phyloP scores from a whole-genome alignment of 2,888 invertebrate genomes.

The Tetragonisca angustula region DNA sequence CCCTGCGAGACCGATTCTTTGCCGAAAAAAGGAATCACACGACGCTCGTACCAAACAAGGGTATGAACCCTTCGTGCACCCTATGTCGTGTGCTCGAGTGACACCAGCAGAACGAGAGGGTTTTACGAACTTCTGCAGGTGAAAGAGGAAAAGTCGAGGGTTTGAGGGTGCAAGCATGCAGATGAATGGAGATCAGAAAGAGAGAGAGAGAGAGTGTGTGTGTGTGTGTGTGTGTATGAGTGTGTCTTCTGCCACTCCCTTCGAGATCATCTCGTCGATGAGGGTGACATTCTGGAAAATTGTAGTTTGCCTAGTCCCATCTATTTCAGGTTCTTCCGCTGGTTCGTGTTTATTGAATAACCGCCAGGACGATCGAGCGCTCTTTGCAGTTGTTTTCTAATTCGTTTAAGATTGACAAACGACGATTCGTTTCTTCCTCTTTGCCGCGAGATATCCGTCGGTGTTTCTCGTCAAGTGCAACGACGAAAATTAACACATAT shows the following conservation, averaged over 20 bases:
- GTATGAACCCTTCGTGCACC: slow-evolving; percentile 9
- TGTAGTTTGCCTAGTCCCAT: slow-evolving; percentile 24
- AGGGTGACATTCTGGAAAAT: slow-evolving; percentile 17
- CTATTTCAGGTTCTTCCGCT: background rate
- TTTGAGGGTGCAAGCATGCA: slow-evolving; percentile 1
- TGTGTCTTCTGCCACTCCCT: background rate
- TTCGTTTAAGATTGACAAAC: background rate
- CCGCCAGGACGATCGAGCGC: background rate
- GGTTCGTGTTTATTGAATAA: background rate
- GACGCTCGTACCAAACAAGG: slow-evolving; percentile 1
- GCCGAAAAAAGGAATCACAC: slow-evolving; percentile 44
- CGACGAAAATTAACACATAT: too few relatives aligned
- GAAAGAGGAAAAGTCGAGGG: background rate
- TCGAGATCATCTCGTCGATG: slow-evolving; percentile 33
- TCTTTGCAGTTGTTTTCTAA: background rate
- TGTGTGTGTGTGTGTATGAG: background rate
- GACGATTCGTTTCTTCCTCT: too few relatives aligned
- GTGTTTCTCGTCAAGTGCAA: too few relatives aligned
- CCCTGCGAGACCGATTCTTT: background rate
- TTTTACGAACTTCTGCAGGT: background rate
- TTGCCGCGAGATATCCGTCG: too few relatives aligned
- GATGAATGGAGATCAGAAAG: background rate
- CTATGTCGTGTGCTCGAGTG: slow-evolving; percentile 7
- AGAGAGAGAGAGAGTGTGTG: background rate
- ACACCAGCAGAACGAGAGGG: background rate